Base-by-base conservation (phyloP, 1,140 invertebrate species). In the Drosophila simulans region DNA sequence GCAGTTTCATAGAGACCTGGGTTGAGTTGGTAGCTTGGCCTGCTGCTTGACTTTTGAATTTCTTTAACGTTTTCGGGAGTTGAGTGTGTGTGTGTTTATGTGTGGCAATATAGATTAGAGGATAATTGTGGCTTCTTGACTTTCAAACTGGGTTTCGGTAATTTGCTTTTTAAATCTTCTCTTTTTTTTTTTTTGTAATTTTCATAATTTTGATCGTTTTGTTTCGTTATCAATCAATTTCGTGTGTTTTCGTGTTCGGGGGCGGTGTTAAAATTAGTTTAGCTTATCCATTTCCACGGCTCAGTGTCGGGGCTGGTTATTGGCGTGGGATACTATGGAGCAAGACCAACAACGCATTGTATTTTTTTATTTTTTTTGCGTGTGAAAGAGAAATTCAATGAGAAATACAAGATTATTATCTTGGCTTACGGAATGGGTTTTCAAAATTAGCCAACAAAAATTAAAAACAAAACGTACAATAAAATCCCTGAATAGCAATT, bases 271-370 rank as follows among this genome's bases (percentile, higher is more conserved):
- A 70, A 57, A 78, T 81, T 70, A 80, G 78, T 88, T 92, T 92
- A 92, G 82, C 91, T 92, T 92, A 92, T 92, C 96, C 96, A 97
- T 93, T 96, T 96, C 96, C 96, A 96, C 92, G 96, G 95, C 94
- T 97, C 96, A 93, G 94, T 95, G 93, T 96, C 96, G 94, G 95
- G 95, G 93, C 95, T 96, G 93, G 95, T 96, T 94, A 96, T 95
- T 91, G 95, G 95, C 94, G 95, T 96, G 85, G 95, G 95, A 93
- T 96, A 96, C 96, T 96, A 94, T 53, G 10, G 27, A 69, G 34
- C 49, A 25, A 46, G 56, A 37, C 13, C 35, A 66, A 65, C 60
- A 71, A 53, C 39, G 66, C 48, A 57, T 62, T 52, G 62, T 53
- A 15, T 64, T 48, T 31, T 31, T 31, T 31, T 59, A 4, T 56